Conservation (phyloP, 2,113 vertebrate genomes). For the Megaleporinus macrocephalus region DNA sequence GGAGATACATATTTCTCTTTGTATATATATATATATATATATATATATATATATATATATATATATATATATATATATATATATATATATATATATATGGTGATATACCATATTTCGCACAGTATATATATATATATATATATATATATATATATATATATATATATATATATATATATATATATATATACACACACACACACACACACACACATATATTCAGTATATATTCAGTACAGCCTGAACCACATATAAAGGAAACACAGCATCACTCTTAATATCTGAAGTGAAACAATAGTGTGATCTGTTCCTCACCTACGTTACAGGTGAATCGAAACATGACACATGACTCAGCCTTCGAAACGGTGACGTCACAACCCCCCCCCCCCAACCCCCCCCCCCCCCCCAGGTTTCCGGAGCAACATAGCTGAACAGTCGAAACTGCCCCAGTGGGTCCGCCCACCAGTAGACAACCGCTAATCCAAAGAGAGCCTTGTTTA, state of each 20-base stretch:
- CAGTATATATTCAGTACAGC: no score
- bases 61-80: no score
- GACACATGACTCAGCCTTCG: neutral
- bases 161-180: no score
- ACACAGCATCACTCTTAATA: neutral
- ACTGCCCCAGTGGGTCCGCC: conserved; percentile 61
- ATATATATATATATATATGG: no score
- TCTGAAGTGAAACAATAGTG: neutral
- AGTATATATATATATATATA: no score
- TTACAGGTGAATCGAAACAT: conserved; percentile 11
- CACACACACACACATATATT: no score
- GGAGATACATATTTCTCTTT: no score
- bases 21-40: no score
- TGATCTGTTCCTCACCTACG: neutral
- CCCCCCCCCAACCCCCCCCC: conserved; percentile 44
- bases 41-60: no score
- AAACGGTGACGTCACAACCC: conserved; percentile 71
- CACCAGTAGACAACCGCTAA: neutral
- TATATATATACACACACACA: no score
- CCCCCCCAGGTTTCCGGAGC: neutral
- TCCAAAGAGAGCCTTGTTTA: neutral
- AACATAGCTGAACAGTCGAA: conserved; percentile 62
- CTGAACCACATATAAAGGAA: neutral
- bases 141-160: no score
- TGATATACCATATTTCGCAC: no score